Base-by-base conservation (phyloP, 1,140 invertebrate genomes). In the Leptinotarsa lineolata region DNA sequence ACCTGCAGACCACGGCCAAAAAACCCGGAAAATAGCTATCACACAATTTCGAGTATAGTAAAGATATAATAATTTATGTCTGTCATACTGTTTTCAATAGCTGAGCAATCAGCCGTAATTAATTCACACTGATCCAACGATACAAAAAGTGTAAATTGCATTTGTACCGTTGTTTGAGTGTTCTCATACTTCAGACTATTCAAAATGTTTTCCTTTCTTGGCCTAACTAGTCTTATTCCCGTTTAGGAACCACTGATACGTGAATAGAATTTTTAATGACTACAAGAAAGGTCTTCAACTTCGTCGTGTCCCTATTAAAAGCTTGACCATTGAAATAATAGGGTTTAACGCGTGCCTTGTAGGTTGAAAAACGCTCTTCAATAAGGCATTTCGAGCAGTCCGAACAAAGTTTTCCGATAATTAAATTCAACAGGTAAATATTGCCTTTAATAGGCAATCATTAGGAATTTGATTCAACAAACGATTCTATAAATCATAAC, bases 221-320 rank as follows among this genome's bases (percentile, higher is more conserved):
- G 30, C 30, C 30, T 39, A 39, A 39, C 30, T 39, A 39, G 30
- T 39, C 2, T 39, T 8, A 39, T 11, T 39, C 30, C 30, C 30
- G 48, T 54, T 54, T 54, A 16, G 48, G 48, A 16, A 54, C 48
- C 48, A 16, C 48, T 54, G 48, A 54, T n/a, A 18, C 48, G 30
- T 11, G 48, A 54, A 54, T 12, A 18, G 16, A 54, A 54, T 54
- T 54, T 54, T 54, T 54, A 54, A 54, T 54, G 48, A 8, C 16
- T 54, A 54, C 48, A 54, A 54, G 48, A 54, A 18, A 54, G 48
- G 15, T 54, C 48, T 54, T 54, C 48, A 54, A 54, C n/a, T 54
- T n/a, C n/a, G 16, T 54, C n/a, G 48, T 54, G 48, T 54, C 48
- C 48, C 48, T 54, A 54, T 54, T 16, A 54, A 54, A 16, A 18